Evolutionary conservation across 1,140 invertebrate species (phyloP).

Genomic region (Calliphora vicina): DNA sequence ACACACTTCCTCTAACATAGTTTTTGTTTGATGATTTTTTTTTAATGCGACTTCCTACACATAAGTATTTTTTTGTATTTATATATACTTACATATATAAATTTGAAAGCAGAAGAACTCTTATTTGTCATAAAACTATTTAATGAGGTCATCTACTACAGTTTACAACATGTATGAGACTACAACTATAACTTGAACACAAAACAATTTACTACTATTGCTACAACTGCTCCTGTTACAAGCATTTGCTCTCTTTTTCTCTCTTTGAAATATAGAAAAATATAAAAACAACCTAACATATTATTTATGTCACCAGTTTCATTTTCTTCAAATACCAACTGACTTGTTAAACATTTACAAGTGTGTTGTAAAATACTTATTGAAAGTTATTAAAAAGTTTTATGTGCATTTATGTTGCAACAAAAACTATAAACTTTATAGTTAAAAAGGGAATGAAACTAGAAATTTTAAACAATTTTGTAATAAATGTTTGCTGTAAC

Average conservation of each 20-base stretch:
- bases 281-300: neutral
- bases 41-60: neutral
- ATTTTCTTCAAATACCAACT: neutral
- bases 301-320: constrained; percentile 5
- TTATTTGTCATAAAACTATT: constrained; percentile 14
- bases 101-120: neutral
- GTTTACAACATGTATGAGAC: no score
- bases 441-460: neutral
- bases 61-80: neutral
- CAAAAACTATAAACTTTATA: neutral
- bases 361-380: constrained; percentile 8
- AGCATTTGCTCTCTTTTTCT: neutral
- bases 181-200: neutral
- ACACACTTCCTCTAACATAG: neutral
- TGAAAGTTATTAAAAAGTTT: constrained; percentile 17
- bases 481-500: no score
- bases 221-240: no score
- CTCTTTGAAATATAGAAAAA: neutral
- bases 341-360: constrained; percentile 14
- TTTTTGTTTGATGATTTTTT: neutral
- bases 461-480: neutral
- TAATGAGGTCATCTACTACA: neutral
- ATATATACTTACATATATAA: no score
- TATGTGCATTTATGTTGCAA: neutral
- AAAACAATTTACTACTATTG: neutral